phyloP scores from a whole-genome alignment of 2,113 vertebrate genomes.

The Malaclemys terrapin region DNA sequence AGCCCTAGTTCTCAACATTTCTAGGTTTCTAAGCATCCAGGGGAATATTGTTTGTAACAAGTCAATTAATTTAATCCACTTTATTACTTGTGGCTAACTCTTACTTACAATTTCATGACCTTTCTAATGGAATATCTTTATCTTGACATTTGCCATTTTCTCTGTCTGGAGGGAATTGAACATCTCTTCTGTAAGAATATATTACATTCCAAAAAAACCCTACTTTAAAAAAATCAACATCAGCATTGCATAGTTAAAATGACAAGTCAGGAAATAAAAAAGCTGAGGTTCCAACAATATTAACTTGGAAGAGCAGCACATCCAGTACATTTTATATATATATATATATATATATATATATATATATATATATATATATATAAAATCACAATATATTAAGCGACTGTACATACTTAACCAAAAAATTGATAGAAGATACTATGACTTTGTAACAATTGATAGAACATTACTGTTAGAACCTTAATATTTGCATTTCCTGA shows the following conservation, averaged over 20 bases:
- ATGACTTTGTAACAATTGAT: not conserved
- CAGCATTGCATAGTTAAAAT: not conserved
- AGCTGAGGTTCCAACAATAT: not conserved
- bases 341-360: too few species aligned
- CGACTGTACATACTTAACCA: not conserved
- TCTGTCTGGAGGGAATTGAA: not conserved
- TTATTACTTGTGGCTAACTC: not conserved
- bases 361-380: not conserved
- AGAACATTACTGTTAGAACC: accelerated
- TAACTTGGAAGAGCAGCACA: not conserved
- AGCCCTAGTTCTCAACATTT: not conserved
- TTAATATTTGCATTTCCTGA: not conserved
- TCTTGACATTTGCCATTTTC: not conserved
- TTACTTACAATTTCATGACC: not conserved
- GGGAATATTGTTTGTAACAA: not conserved
- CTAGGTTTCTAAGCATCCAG: not conserved
- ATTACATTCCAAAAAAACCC: not conserved
- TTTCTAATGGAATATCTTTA: not conserved
- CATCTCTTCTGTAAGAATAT: not conserved
- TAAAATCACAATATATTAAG: not conserved
- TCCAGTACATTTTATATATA: not conserved
- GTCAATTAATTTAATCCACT: not conserved
- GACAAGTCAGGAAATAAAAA: not conserved
- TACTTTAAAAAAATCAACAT: not conserved
- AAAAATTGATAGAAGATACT: not conserved